Percentiles rank a stretch among this genome's conserved stretches.
Evolutionary conservation across 1,140 invertebrate species (phyloP).

Genomic region (Tribolium madens): DNA sequence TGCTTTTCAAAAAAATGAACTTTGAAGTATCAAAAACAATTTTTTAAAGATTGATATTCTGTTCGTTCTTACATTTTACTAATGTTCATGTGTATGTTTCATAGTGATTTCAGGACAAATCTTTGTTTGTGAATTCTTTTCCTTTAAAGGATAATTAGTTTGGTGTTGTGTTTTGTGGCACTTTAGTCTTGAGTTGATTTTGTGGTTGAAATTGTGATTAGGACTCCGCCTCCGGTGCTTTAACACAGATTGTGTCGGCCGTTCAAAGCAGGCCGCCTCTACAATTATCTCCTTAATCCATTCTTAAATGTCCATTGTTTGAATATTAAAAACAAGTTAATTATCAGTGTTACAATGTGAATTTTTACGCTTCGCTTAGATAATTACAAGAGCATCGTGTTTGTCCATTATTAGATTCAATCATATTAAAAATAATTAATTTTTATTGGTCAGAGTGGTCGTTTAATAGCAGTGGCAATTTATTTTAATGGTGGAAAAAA

Average conservation of each 20-base stretch:
- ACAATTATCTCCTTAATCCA: slow-evolving; percentile 1
- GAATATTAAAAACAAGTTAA: slow-evolving; percentile 20
- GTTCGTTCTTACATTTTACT: too few species aligned
- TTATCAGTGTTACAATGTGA: slow-evolving; percentile 15
- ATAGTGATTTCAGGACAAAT: too few species aligned
- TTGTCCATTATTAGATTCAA: background rate
- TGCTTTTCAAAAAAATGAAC: too few species aligned
- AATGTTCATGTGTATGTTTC: too few species aligned
- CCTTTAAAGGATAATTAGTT: too few species aligned
- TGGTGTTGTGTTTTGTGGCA: background rate
- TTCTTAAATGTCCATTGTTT: slow-evolving; percentile 22
- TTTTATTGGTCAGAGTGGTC: background rate
- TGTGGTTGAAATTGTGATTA: background rate
- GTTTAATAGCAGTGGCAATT: slow-evolving; percentile 12
- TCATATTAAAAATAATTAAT: slow-evolving; percentile 26
- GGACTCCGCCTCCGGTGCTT: background rate
- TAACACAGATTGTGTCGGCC: background rate
- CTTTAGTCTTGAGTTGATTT: too few species aligned
- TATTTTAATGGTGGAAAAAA: slow-evolving; percentile 27
- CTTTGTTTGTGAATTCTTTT: too few species aligned
- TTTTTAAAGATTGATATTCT: too few species aligned
- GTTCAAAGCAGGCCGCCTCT: slow-evolving; percentile 10
- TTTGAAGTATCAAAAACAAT: too few species aligned
- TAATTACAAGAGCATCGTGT: background rate
- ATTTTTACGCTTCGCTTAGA: slow-evolving; percentile 9